Percentiles rank a stretch among this genome's conserved stretches.
Conservation (phyloP, 2,113 vertebrate genomes). For the Steatornis caripensis region DNA sequence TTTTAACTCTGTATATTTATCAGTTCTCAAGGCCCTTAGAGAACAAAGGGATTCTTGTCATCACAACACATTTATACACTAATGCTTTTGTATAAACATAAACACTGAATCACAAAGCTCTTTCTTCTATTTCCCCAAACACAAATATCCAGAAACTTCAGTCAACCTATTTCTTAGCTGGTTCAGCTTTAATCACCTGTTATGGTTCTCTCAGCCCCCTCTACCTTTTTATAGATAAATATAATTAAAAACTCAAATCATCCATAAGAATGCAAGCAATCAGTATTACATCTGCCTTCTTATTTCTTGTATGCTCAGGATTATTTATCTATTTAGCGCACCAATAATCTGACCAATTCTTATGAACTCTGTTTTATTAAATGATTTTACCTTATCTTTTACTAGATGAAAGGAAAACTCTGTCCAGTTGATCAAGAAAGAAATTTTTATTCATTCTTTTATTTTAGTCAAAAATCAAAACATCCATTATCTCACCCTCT, state of each 20-base stretch:
- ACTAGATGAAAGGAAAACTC: neutral
- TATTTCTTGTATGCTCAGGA: neutral
- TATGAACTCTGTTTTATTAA: neutral
- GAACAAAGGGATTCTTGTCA: constrained; percentile 13
- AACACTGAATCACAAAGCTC: neutral
- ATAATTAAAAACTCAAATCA: neutral
- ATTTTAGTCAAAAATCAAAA: neutral
- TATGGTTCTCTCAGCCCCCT: neutral
- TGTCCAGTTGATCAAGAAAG: neutral
- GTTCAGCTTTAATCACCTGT: neutral
- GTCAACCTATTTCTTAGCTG: neutral
- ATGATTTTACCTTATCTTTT: neutral
- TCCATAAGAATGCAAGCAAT: neutral
- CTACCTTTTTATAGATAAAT: neutral
- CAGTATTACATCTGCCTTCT: neutral
- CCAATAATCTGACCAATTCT: neutral
- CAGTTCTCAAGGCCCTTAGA: neutral
- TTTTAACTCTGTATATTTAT: neutral
- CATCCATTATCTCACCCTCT: neutral
- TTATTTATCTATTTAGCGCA: neutral
- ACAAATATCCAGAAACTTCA: neutral
- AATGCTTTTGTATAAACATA: neutral
- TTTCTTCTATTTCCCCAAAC: neutral
- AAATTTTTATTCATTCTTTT: neutral
- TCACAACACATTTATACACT: neutral